Percentiles rank a stretch among this genome's conserved stretches.
phyloP scores from a whole-genome alignment of 2,797 vertebrate species.

The Manis javanica region DNA sequence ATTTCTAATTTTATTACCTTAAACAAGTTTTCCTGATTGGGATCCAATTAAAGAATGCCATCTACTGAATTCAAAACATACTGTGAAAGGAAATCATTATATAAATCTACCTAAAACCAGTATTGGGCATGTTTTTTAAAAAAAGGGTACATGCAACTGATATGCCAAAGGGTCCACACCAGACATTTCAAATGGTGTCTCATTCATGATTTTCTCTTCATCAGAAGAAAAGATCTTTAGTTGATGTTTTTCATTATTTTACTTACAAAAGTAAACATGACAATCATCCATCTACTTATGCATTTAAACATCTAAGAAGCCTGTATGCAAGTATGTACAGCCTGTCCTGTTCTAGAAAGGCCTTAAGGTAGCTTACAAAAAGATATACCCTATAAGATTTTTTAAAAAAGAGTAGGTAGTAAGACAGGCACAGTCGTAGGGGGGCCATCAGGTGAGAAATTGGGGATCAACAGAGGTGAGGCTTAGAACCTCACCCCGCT shows the following conservation, averaged over 20 bases:
- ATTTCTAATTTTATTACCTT: slow-evolving; percentile 83
- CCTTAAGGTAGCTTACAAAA: background rate
- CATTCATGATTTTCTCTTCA: slow-evolving; percentile 46
- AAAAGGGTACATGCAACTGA: background rate
- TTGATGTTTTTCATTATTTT: slow-evolving; percentile 20
- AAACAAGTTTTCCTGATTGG: slow-evolving; percentile 81
- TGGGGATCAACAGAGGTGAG: too few relatives aligned
- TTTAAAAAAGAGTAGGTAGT: background rate
- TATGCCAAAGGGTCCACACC: background rate
- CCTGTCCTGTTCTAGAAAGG: background rate
- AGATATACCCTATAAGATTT: background rate
- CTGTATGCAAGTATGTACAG: background rate
- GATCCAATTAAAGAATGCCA: slow-evolving; percentile 79
- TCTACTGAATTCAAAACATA: slow-evolving; percentile 68
- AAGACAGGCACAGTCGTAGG: too few relatives aligned
- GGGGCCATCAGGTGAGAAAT: too few relatives aligned
- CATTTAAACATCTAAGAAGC: background rate
- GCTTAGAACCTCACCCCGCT: too few relatives aligned
- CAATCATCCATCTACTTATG: background rate
- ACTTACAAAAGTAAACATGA: background rate
- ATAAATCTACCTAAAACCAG: slow-evolving; percentile 14
- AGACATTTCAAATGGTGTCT: slow-evolving; percentile 17
- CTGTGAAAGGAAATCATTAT: slow-evolving; percentile 49
- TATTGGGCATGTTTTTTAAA: background rate
- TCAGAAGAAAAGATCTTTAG: slow-evolving; percentile 22